Evolutionary conservation across 2,113 vertebrate species (phyloP).

Genomic region (Paramormyrops kingsleyae): DNA sequence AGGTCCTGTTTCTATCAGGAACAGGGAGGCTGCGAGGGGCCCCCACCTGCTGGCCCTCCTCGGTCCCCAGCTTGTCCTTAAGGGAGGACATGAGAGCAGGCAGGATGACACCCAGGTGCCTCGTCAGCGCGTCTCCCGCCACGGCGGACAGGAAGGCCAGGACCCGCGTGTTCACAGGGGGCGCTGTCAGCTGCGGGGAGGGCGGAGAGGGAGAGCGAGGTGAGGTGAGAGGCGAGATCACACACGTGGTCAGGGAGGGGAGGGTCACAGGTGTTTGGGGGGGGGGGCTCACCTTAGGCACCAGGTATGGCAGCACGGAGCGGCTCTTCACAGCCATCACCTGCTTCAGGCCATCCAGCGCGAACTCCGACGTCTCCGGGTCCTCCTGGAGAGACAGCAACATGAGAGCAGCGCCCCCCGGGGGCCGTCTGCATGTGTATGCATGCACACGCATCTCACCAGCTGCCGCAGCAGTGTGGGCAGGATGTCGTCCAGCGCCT

Average conservation of each 20-base stretch:
- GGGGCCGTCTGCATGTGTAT: too few species aligned
- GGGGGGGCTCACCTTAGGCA: slow-evolving; percentile 77
- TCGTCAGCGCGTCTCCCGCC: slow-evolving; percentile 88
- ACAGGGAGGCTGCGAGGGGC: neutral
- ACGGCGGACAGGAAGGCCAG: slow-evolving; percentile 93
- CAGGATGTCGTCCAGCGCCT: slow-evolving; percentile 94
- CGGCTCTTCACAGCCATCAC: slow-evolving; percentile 98
- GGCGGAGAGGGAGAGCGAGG: neutral
- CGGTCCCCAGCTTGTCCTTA: slow-evolving; percentile 81
- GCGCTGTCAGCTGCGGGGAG: slow-evolving; percentile 71
- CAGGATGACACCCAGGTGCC: slow-evolving; percentile 88
- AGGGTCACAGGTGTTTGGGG: neutral
- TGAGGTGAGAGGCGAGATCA: neutral
- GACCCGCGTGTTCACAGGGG: slow-evolving; percentile 89
- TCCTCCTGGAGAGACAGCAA: slow-evolving; percentile 65
- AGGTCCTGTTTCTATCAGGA: neutral
- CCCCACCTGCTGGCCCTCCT: slow-evolving; percentile 76
- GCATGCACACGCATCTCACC: slow-evolving; percentile 57
- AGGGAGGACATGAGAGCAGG: slow-evolving; percentile 88
- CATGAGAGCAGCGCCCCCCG: too few species aligned
- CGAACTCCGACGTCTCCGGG: slow-evolving; percentile 78
- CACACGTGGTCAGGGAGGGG: neutral
- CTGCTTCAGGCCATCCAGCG: slow-evolving; percentile 93
- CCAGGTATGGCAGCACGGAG: slow-evolving; percentile 91
- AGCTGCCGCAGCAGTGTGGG: slow-evolving; percentile 87